These are phyloP conservation scores for Gephyroberyx darwinii DNA, from an alignment of 2,797 vertebrate species.

Conservation along the genomic window DNA sequence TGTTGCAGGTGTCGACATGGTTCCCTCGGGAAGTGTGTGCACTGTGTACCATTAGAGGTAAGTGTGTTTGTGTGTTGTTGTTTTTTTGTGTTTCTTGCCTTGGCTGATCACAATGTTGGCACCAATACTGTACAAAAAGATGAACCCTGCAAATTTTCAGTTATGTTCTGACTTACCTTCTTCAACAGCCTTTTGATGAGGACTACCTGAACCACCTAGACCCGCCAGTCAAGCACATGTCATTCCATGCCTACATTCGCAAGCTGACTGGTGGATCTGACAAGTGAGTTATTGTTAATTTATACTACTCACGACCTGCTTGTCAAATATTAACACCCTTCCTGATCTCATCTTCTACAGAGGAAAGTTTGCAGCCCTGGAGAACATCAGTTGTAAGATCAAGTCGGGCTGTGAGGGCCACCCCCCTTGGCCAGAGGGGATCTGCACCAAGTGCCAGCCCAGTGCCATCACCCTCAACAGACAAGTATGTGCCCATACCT, in stretches of 20 bases:
- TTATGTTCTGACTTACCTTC: constrained; percentile 3
- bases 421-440: constrained; percentile 96
- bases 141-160: neutral
- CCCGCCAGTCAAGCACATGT: constrained; percentile 99
- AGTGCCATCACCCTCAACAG: constrained; percentile 97
- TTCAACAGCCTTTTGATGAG: constrained; percentile 94
- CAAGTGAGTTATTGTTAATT: constrained; percentile 85
- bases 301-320: accelerated
- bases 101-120: neutral
- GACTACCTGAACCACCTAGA: constrained; percentile 99
- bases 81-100: neutral
- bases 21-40: constrained; percentile 94
- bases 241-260: constrained; percentile 98
- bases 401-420: constrained; percentile 98
- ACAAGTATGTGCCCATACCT: constrained; percentile 83
- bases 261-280: constrained; percentile 98
- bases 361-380: constrained; percentile 97
- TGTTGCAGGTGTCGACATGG: constrained; percentile 92
- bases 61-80: constrained; percentile 40
- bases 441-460: constrained; percentile 99
- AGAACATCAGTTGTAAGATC: constrained; percentile 99
- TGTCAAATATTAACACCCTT: neutral
- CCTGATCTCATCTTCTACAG: constrained; percentile 70
- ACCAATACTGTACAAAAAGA: neutral
- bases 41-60: constrained; percentile 98